Percentiles rank a stretch among this genome's conserved stretches.
These are phyloP conservation scores for Drosophila pallidifrons DNA, from an alignment of 1,140 invertebrate species.

Conservation along the genomic window DNA sequence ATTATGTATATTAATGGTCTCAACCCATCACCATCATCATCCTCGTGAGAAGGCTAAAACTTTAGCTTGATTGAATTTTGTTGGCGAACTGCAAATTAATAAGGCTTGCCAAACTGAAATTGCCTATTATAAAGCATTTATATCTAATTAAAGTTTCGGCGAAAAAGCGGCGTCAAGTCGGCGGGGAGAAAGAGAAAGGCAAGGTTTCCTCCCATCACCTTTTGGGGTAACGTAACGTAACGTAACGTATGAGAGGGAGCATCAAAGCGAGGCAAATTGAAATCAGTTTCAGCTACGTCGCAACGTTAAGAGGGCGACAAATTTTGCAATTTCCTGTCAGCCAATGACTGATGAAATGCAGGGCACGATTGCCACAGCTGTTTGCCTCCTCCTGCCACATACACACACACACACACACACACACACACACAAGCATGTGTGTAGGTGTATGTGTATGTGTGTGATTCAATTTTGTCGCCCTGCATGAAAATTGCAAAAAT, in stretches of 20 bases:
- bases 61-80: slow-evolving; percentile 35
- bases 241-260: not conserved
- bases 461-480: slow-evolving; percentile 69
- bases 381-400: not conserved
- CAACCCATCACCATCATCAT: too few relatives aligned
- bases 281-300: slow-evolving; percentile 22
- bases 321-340: slow-evolving; percentile 69
- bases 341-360: slow-evolving; percentile 57
- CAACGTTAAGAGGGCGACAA: slow-evolving; percentile 32
- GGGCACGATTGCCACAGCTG: slow-evolving; percentile 31
- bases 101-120: slow-evolving; percentile 43
- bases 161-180: not conserved
- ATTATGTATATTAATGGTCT: too few relatives aligned
- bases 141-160: slow-evolving; percentile 55
- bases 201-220: not conserved
- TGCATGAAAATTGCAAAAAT: slow-evolving; percentile 75
- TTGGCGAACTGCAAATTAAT: slow-evolving; percentile 39
- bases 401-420: too few relatives aligned
- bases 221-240: not conserved
- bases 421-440: not conserved
- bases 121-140: slow-evolving; percentile 48
- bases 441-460: slow-evolving; percentile 3
- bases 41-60: not conserved
- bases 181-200: not conserved
- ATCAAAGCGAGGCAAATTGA: slow-evolving; percentile 44